Evolutionary conservation across 2,113 vertebrate genomes (phyloP).

Genomic region (Uria aalge): DNA sequence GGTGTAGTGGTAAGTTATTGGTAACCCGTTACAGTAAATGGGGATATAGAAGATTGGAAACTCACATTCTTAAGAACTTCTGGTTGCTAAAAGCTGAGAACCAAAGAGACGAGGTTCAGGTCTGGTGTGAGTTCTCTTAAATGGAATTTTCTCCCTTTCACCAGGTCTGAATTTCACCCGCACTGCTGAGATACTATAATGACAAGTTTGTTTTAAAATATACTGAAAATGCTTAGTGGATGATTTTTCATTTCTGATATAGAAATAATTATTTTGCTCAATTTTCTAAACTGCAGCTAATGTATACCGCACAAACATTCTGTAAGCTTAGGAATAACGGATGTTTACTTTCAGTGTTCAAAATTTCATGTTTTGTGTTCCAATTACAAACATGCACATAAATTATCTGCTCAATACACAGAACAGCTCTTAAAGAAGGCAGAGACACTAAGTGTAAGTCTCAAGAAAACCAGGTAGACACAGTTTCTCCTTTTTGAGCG

Average conservation of each 20-base stretch:
- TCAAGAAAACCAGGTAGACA: background rate
- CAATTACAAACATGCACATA: background rate
- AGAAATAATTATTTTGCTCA: background rate
- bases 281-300: background rate
- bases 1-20: background rate
- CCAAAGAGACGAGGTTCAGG: background rate
- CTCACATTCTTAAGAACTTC: background rate
- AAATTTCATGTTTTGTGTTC: background rate
- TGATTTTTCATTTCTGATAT: conserved; percentile 34
- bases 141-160: background rate
- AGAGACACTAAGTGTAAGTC: background rate
- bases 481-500: background rate
- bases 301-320: background rate
- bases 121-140: background rate
- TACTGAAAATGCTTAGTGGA: background rate
- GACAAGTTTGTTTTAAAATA: background rate
- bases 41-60: background rate
- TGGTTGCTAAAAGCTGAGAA: background rate
- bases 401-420: background rate
- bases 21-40: background rate
- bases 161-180: background rate
- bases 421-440: background rate
- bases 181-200: background rate
- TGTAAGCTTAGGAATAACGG: background rate
- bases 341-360: background rate